These are phyloP conservation scores for Eupsilia transversa DNA, from an alignment of 2,888 invertebrate species.

Conservation along the genomic window DNA sequence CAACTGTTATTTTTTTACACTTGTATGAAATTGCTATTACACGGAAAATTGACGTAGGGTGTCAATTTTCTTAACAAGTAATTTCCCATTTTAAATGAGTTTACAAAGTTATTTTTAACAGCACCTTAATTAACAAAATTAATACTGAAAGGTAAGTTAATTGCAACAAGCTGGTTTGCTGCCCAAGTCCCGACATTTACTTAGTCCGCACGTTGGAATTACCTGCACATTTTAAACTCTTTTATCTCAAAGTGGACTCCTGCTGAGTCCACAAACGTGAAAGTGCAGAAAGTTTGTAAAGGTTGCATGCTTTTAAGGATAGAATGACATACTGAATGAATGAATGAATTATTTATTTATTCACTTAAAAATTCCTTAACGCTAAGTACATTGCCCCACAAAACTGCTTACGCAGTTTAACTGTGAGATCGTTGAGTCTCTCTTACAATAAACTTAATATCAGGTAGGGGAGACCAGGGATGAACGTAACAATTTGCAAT, in stretches of 20 bases:
- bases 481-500: too few species aligned
- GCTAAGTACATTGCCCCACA: too few species aligned
- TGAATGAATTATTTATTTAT: too few species aligned
- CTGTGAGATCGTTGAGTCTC: too few species aligned
- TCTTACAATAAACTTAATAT: too few species aligned
- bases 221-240: slow-evolving; percentile 36
- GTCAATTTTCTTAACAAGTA: too few species aligned
- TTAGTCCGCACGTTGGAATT: slow-evolving; percentile 24
- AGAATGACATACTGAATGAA: not conserved
- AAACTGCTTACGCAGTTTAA: too few species aligned
- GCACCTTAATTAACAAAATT: not conserved
- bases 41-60: too few species aligned
- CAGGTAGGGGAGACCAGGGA: too few species aligned
- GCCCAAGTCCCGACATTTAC: not conserved
- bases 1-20: too few species aligned
- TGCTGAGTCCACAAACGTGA: slow-evolving; percentile 11
- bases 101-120: not conserved
- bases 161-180: slow-evolving; percentile 25
- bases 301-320: slow-evolving; percentile 10
- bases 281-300: slow-evolving; percentile 19
- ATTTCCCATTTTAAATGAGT: not conserved
- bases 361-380: too few species aligned
- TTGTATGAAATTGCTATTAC: too few species aligned
- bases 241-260: slow-evolving; percentile 20
- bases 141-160: not conserved